A percentile compares a stretch with the other conserved stretches of the same genome.
phyloP scores from a whole-genome alignment of 2,888 invertebrate species.

The Polyommatus icarus region DNA sequence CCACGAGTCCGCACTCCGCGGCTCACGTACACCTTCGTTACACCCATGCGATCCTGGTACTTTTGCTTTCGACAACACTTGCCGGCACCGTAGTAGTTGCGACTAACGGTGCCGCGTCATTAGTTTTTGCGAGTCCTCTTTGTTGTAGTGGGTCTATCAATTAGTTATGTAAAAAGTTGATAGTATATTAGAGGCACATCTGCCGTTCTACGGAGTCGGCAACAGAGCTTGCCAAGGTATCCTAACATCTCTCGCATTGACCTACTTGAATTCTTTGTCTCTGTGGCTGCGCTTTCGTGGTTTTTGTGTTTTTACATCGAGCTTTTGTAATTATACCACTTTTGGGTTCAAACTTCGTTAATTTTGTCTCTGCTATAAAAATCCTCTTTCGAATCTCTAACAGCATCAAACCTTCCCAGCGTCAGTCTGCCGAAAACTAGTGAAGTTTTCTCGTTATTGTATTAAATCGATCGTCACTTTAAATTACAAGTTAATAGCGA shows the following conservation, averaged over 20 bases:
- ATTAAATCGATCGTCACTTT: constrained; percentile 17
- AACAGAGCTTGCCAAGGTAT: not conserved
- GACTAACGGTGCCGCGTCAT: constrained; percentile 25
- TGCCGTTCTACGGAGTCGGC: not conserved
- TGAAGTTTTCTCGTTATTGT: not conserved
- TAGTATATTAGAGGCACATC: not conserved
- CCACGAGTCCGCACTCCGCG: constrained; percentile 60
- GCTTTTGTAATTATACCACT: not conserved
- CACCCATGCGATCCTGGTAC: constrained; percentile 67
- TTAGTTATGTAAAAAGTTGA: not conserved
- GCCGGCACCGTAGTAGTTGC: constrained; percentile 24
- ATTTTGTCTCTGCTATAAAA: not conserved
- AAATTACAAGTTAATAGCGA: constrained; percentile 28
- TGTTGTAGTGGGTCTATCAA: not conserved
- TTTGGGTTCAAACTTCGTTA: too few species aligned
- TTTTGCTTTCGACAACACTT: constrained; percentile 60
- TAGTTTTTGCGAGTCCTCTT: not conserved
- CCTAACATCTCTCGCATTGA: not conserved
- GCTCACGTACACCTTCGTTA: constrained; percentile 61
- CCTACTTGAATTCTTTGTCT: not conserved
- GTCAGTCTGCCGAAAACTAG: not conserved
- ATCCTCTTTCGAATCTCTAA: not conserved
- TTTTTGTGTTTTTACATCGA: not conserved
- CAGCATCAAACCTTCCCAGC: not conserved
- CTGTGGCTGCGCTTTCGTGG: not conserved